Conservation (phyloP, 1,140 invertebrate species). For the Glomeris maerens region DNA sequence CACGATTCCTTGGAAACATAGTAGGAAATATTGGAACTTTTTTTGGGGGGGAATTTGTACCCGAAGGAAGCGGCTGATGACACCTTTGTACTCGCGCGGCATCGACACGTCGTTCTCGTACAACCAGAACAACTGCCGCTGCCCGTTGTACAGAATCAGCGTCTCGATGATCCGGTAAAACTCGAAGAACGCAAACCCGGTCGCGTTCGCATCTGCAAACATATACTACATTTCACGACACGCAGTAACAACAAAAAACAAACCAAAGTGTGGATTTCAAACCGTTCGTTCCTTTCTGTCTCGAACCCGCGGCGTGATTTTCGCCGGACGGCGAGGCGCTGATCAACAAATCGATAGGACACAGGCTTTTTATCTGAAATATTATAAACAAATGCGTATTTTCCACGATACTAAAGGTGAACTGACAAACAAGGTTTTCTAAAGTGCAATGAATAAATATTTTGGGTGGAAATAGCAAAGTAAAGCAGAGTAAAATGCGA, state of each 20-base stretch:
- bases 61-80: constrained; percentile 29
- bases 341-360: constrained; percentile 44
- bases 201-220: constrained; percentile 38
- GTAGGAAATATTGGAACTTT: too few species aligned
- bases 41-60: constrained; percentile 16
- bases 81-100: constrained; percentile 32
- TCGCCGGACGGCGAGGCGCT: constrained; percentile 50
- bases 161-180: constrained; percentile 35
- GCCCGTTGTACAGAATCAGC: constrained; percentile 28
- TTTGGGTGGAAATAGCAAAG: too few species aligned
- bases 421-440: too few species aligned
- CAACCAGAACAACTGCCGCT: constrained; percentile 39
- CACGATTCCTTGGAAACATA: too few species aligned
- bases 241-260: too few species aligned
- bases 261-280: too few species aligned
- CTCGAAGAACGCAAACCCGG: constrained; percentile 42
- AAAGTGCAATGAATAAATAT: not conserved
- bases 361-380: constrained; percentile 31
- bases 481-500: too few species aligned
- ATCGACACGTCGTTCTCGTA: constrained; percentile 47
- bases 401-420: too few species aligned
- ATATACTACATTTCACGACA: too few species aligned
- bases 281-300: constrained; percentile 39
- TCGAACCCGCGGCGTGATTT: constrained; percentile 44
- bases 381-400: too few species aligned